These are phyloP conservation scores for Dicrurus megarhynchus DNA, from an alignment of 2,113 vertebrate genomes.

Conservation along the genomic window DNA sequence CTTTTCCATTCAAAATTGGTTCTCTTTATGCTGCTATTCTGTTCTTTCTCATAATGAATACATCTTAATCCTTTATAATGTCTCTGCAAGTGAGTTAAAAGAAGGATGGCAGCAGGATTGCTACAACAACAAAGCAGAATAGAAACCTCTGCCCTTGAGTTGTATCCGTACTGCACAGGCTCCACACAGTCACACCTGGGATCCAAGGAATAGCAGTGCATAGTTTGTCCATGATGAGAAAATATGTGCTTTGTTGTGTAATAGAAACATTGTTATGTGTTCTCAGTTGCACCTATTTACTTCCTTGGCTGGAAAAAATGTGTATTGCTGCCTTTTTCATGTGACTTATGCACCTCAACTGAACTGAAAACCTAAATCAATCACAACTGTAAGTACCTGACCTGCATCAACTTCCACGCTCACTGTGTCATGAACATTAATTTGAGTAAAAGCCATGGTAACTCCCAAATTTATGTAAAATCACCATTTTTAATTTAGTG, in stretches of 20 bases:
- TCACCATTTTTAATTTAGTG: rapidly evolving
- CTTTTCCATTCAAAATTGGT: background rate
- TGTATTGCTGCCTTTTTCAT: background rate
- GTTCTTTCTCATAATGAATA: background rate
- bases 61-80: background rate
- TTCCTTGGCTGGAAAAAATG: background rate
- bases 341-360: background rate
- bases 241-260: background rate
- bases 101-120: background rate
- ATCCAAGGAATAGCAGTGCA: background rate
- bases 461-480: background rate
- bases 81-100: background rate
- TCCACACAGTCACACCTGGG: background rate
- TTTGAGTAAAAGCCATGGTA: background rate
- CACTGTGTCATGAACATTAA: background rate
- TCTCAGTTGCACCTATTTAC: background rate
- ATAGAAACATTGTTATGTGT: background rate
- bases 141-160: background rate
- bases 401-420: background rate
- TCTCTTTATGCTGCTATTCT: background rate
- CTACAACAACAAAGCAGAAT: background rate
- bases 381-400: background rate
- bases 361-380: background rate
- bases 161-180: background rate
- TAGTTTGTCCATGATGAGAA: background rate